Percentiles rank a stretch among this genome's conserved stretches.
Conservation (phyloP, 92 coral and sea anemone species). For the Zoanthus sociatus region DNA sequence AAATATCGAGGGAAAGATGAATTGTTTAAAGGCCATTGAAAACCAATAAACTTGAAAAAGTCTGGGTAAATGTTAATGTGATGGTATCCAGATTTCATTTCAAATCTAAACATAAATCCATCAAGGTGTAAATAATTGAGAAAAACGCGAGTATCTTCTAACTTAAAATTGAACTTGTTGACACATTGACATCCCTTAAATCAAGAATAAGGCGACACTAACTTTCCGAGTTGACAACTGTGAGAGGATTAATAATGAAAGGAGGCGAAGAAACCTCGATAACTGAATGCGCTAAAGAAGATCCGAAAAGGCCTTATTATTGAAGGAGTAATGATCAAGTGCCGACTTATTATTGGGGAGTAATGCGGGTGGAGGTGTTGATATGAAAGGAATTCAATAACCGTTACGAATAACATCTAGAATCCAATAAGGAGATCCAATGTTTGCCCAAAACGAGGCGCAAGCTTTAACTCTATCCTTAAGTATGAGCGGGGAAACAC, state of each 20-base stretch:
- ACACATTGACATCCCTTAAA: neutral
- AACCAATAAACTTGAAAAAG: neutral
- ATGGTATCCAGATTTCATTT: neutral
- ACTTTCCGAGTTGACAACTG: neutral
- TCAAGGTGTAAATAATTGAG: neutral
- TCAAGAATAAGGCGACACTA: neutral
- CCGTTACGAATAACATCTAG: conserved; percentile 30
- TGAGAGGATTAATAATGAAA: neutral
- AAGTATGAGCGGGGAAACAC: conserved; percentile 2
- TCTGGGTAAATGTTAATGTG: neutral
- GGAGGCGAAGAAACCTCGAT: neutral
- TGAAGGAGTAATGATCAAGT: neutral
- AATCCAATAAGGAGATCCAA: conserved; percentile 7
- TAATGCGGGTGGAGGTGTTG: conserved; percentile 2
- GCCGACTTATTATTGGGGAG: conserved; percentile 2
- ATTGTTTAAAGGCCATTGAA: neutral
- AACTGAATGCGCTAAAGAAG: neutral
- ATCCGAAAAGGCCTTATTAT: neutral
- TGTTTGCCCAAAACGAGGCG: conserved; percentile 23
- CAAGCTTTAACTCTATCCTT: conserved; percentile 28
- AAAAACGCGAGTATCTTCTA: neutral
- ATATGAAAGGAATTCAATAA: conserved; percentile 24
- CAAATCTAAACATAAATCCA: neutral
- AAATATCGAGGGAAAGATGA: neutral
- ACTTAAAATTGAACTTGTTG: neutral